Conservation (phyloP, 2,888 invertebrate genomes). For the Chrysopilus asiliformis region DNA sequence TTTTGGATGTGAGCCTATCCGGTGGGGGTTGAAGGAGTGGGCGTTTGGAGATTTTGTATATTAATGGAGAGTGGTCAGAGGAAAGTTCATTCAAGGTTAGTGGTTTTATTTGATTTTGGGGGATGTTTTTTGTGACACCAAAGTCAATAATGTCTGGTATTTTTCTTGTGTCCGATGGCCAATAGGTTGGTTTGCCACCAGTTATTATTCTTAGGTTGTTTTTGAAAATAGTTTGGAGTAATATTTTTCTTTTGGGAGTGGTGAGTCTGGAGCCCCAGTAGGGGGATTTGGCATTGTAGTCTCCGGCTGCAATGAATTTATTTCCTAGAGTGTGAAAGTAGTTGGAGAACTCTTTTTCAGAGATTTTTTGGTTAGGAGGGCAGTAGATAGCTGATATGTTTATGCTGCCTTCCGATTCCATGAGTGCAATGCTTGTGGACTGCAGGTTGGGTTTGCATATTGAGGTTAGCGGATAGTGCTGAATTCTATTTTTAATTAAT, state of each 20-base stretch:
- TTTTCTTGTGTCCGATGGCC: background rate
- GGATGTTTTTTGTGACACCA: background rate
- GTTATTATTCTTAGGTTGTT: background rate
- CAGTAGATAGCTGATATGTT: constrained; percentile 3
- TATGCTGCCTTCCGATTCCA: background rate
- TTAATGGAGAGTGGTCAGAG: background rate
- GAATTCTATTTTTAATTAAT: constrained; percentile 4
- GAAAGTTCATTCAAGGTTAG: background rate
- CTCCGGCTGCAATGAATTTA: too few relatives aligned
- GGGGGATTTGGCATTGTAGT: background rate
- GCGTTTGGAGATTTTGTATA: background rate
- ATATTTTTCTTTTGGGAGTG: background rate
- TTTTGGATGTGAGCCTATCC: background rate
- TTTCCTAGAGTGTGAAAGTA: background rate
- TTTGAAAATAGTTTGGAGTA: background rate
- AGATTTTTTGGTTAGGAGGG: constrained; percentile 1
- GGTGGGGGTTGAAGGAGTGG: background rate
- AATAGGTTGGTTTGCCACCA: background rate
- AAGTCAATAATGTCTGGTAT: background rate
- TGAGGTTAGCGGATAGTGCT: background rate
- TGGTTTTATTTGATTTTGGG: background rate
- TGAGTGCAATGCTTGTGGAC: background rate
- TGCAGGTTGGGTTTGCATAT: constrained; percentile 1
- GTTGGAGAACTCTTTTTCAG: background rate
- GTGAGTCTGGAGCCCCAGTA: background rate